Evolutionary conservation across 2,888 invertebrate genomes (phyloP).

Genomic region (Drosophila subquinaria): DNA sequence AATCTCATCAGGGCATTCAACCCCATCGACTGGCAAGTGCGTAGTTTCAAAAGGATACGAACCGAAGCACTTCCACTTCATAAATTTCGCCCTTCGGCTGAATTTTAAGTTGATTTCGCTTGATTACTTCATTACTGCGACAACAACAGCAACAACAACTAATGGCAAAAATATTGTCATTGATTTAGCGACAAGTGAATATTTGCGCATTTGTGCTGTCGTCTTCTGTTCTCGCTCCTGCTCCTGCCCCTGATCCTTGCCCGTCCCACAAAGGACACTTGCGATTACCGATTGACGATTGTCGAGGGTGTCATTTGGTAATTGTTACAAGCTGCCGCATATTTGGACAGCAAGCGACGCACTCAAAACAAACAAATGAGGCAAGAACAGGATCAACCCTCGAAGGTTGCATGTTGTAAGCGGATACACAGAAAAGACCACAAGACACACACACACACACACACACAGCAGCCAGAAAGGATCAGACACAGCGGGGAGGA

Average conservation of each 20-base stretch:
- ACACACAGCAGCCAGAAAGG: constrained; percentile 37
- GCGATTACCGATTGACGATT: constrained; percentile 50
- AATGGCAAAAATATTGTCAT: constrained; percentile 83
- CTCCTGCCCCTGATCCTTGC: neutral
- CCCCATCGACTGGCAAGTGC: constrained; percentile 19
- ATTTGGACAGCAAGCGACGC: constrained; percentile 73
- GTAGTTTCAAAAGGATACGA: neutral
- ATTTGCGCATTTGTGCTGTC: constrained; percentile 59
- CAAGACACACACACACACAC: constrained; percentile 55
- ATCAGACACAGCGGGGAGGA: constrained; percentile 29
- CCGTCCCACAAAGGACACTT: constrained; percentile 6
- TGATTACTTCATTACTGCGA: constrained; percentile 75
- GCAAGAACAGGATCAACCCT: constrained; percentile 58
- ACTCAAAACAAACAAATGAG: constrained; percentile 79
- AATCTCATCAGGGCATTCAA: constrained; percentile 11
- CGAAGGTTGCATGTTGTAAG: constrained; percentile 52
- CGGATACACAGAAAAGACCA: constrained; percentile 63
- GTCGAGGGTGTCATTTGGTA: constrained; percentile 81
- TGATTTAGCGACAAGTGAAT: constrained; percentile 84
- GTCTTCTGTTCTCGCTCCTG: neutral
- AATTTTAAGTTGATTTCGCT: constrained; percentile 66
- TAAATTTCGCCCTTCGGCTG: constrained; percentile 65
- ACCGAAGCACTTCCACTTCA: constrained; percentile 64
- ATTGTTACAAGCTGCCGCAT: constrained; percentile 81
- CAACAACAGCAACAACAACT: constrained; percentile 42